Percentiles rank a stretch among this genome's conserved stretches.
These are phyloP conservation scores for Chaenogobius annularis DNA, from an alignment of 2,113 vertebrate genomes.

Conservation along the genomic window DNA sequence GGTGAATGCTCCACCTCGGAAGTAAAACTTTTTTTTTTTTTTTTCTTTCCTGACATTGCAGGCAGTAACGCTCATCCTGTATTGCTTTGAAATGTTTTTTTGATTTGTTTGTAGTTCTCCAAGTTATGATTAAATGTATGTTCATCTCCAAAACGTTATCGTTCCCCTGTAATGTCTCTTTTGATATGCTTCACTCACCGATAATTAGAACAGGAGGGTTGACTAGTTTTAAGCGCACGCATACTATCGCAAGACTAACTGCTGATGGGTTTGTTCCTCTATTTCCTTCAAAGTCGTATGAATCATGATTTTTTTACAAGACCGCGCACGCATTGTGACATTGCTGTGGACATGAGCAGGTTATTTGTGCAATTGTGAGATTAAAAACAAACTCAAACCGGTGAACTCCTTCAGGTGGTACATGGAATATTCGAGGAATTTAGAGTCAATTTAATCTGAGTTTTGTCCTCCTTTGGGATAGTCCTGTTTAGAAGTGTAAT, in stretches of 20 bases:
- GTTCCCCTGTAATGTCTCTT: background rate
- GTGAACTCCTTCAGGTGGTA: no score
- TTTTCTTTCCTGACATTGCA: constrained; percentile 37
- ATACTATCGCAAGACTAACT: background rate
- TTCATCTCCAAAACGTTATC: constrained; percentile 73
- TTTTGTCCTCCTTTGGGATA: no score
- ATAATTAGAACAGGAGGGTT: background rate
- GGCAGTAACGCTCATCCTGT: constrained; percentile 59
- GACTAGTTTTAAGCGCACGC: background rate
- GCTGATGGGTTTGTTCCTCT: constrained; percentile 8
- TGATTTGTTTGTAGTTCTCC: constrained; percentile 87
- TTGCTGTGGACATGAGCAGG: background rate
- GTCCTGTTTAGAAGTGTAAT: no score
- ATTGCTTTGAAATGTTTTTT: constrained; percentile 82
- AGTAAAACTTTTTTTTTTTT: constrained; percentile 22
- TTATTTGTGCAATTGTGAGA: no score
- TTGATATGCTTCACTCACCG: background rate
- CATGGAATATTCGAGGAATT: no score
- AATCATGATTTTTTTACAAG: constrained; percentile 23
- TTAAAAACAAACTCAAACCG: no score
- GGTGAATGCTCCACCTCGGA: constrained; percentile 54
- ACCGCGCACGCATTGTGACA: background rate
- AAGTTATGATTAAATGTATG: constrained; percentile 90
- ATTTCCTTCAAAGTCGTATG: constrained; percentile 15
- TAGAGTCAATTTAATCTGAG: no score